Base-by-base conservation (phyloP, 2,113 vertebrate species). In the Elephas maximus region DNA sequence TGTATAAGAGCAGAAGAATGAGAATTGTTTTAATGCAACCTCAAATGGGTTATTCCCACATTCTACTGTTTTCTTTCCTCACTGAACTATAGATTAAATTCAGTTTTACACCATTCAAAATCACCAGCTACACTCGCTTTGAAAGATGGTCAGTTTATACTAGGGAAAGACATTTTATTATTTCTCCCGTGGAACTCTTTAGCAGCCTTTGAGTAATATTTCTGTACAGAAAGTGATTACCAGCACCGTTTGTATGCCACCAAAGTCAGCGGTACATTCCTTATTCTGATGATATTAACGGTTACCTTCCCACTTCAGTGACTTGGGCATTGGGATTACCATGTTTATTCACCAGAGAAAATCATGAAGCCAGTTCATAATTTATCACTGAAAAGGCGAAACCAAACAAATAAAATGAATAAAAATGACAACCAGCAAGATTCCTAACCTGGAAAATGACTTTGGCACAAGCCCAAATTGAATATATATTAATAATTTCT, bases 401-500 rank as follows among this genome's bases (percentile, higher is more conserved):
- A 78, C 7, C 41, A 79, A 97, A 95, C 37, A 91, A 93, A 82
- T 74, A 79, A 97, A 96, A 82, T 86, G 6, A 88, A 67, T 90
- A 90, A 93, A 90, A 84, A 92, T 96, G 5, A 79, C 14, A 69
- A 76, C 11, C 26, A 74, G 57, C 12, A 91, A 95, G 5, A 17
- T 92, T 93, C 87, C 14, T 65, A 63, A 73, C 2, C 28, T 51
- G 20, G 26, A 82, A 97, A 92, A 92, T 95, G 7, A 94, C 82
- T 94, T 91, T 94, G 57, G 95, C 93, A 60, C 0, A 67, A 78
- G 0, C 90, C 76, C 67, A 71, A 91, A 78, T 45, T n/a, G 3
- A 45, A 94, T 83, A 28, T 94, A 2, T 88, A 20, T 92, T 94
- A 41, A 74, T 79, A 7, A 88, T 95, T 94, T 98, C 74, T 95